Evolutionary conservation across 2,113 vertebrate species (phyloP).

Genomic region (Scolopax mira): DNA sequence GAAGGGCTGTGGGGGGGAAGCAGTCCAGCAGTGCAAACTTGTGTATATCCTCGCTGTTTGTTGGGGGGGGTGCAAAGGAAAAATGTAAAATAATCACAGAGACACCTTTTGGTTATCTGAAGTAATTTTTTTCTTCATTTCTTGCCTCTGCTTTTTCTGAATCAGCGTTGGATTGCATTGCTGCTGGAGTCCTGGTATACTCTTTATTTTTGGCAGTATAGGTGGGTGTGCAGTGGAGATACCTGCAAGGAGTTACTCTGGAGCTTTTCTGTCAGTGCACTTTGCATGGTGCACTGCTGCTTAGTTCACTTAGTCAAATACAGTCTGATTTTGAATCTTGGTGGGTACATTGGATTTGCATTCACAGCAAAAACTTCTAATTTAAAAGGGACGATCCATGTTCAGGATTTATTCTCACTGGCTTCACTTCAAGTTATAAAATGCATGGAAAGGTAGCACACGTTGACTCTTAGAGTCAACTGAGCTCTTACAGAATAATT

Average conservation of each 20-base stretch:
- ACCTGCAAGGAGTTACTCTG: not conserved
- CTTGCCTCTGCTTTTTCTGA: not conserved
- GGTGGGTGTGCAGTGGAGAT: not conserved
- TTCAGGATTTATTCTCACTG: not conserved
- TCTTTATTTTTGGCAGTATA: not conserved
- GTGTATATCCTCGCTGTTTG: not conserved
- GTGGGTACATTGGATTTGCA: not conserved
- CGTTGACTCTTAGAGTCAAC: rapidly evolving
- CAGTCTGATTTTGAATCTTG: not conserved
- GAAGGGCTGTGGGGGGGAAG: not conserved
- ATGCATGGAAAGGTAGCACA: not conserved
- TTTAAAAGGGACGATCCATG: not conserved
- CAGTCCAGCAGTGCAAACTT: not conserved
- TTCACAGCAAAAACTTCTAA: not conserved
- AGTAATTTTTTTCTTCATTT: not conserved
- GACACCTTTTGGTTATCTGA: not conserved
- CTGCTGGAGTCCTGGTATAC: rapidly evolving
- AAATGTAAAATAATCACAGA: not conserved
- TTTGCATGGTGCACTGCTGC: not conserved
- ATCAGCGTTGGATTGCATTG: not conserved
- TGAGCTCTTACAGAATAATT: not conserved
- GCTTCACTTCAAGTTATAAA: not conserved
- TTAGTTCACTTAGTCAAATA: not conserved
- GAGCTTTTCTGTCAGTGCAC: not conserved
- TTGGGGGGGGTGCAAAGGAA: not conserved